Conservation (phyloP, 2,797 vertebrate genomes). For the Myripristis jacobus region DNA sequence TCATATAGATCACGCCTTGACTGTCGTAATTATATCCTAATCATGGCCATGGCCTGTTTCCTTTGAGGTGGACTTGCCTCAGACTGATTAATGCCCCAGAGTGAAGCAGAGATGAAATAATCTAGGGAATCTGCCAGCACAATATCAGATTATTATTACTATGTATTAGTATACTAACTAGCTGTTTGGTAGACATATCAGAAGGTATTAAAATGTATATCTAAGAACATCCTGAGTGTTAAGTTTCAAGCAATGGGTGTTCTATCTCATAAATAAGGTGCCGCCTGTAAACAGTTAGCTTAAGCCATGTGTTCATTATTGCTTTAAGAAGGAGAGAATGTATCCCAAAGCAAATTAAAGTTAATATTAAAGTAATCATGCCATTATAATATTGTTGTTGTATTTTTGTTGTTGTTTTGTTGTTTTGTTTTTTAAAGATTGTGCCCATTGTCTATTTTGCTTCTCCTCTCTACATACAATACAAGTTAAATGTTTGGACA, state of each 20-base stretch:
- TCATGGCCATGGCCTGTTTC: slow-evolving; percentile 41
- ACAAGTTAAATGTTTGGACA: too few relatives aligned
- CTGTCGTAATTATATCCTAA: slow-evolving; percentile 62
- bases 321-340: neutral
- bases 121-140: slow-evolving; percentile 1
- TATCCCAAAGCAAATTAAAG: slow-evolving; percentile 12
- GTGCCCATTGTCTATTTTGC: slow-evolving; percentile 23
- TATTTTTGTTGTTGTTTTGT: too few relatives aligned
- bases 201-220: slow-evolving; percentile 9
- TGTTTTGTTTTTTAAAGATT: neutral
- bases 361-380: neutral
- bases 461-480: neutral
- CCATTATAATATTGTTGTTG: too few relatives aligned
- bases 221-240: neutral
- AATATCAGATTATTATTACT: slow-evolving; percentile 11
- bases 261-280: slow-evolving; percentile 1
- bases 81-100: slow-evolving; percentile 28
- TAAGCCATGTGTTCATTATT: slow-evolving; percentile 1
- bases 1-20: slow-evolving; percentile 48
- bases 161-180: slow-evolving; percentile 3
- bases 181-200: slow-evolving; percentile 2
- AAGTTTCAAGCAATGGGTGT: neutral
- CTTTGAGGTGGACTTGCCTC: slow-evolving; percentile 19
- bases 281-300: neutral
- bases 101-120: slow-evolving; percentile 35